A percentile compares a stretch with the other conserved stretches of the same genome.
These are phyloP conservation scores for Ctenoplectra terminalis DNA, from an alignment of 1,140 invertebrate species.

Conservation along the genomic window DNA sequence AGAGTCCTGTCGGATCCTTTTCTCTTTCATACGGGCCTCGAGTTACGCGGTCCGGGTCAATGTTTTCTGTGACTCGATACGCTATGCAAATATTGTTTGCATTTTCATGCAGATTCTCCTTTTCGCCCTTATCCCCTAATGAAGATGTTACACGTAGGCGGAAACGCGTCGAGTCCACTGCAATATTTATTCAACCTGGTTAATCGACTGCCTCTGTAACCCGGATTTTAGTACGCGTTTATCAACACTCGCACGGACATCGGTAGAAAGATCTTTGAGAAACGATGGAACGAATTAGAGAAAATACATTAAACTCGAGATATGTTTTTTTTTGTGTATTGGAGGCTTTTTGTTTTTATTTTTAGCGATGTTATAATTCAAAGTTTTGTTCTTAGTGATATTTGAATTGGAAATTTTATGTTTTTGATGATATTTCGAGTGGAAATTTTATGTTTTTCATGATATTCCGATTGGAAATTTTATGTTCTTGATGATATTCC, in stretches of 20 bases:
- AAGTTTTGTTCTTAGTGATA: background rate
- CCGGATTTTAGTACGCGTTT: slow-evolving; percentile 2
- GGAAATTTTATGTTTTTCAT: too few relatives aligned
- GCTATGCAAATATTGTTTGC: slow-evolving; percentile 42
- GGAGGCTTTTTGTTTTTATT: too few relatives aligned
- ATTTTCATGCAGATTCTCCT: slow-evolving; percentile 32
- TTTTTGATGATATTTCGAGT: too few relatives aligned
- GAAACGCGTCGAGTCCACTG: background rate
- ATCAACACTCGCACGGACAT: too few relatives aligned
- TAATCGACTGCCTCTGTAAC: slow-evolving; percentile 37
- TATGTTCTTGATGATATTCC: too few relatives aligned
- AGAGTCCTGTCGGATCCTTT: slow-evolving; percentile 33
- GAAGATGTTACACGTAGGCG: background rate
- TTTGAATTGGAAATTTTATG: background rate
- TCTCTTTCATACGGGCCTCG: slow-evolving; percentile 49
- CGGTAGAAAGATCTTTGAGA: too few relatives aligned
- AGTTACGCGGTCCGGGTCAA: slow-evolving; percentile 22
- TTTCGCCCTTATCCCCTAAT: background rate
- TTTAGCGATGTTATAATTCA: too few relatives aligned
- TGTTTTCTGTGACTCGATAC: slow-evolving; percentile 5
- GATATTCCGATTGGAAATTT: too few relatives aligned
- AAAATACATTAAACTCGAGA: too few relatives aligned
- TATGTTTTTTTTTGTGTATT: too few relatives aligned
- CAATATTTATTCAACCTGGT: slow-evolving; percentile 23
- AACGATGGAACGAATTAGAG: background rate